Evolutionary conservation across 2,888 invertebrate genomes (phyloP).

Genomic region (Orchesella flavescens): DNA sequence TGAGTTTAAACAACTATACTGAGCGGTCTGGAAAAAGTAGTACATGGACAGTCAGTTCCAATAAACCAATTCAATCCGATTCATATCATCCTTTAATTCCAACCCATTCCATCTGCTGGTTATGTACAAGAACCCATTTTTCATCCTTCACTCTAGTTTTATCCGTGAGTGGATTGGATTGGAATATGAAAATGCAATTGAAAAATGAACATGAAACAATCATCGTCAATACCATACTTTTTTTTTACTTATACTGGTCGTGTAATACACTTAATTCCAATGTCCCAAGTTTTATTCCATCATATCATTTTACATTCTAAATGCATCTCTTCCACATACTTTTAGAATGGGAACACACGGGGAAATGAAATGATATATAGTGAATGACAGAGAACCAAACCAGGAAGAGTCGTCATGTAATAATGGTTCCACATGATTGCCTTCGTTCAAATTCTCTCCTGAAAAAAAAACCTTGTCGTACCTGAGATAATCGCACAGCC

Average conservation of each 20-base stretch:
- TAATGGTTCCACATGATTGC: not conserved
- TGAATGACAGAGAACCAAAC: not conserved
- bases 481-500: too few species aligned
- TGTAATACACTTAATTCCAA: too few species aligned
- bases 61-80: not conserved
- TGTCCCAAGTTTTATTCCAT: too few species aligned
- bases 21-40: too few species aligned
- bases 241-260: too few species aligned
- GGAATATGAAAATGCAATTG: not conserved
- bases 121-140: not conserved
- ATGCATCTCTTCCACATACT: not conserved
- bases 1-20: not conserved
- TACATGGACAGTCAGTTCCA: not conserved
- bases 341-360: not conserved
- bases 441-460: not conserved
- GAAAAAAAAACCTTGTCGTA: too few species aligned
- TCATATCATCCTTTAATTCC: not conserved
- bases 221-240: not conserved
- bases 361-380: not conserved
- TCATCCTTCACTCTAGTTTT: too few species aligned
- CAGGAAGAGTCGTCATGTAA: constrained; percentile 1
- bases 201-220: not conserved
- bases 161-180: not conserved
- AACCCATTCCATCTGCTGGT: not conserved
- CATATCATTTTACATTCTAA: not conserved